Evolutionary conservation across 2,797 vertebrate species (phyloP), one percentile per base, ranked within the genome.

Genomic region (Argya squamiceps): DNA sequence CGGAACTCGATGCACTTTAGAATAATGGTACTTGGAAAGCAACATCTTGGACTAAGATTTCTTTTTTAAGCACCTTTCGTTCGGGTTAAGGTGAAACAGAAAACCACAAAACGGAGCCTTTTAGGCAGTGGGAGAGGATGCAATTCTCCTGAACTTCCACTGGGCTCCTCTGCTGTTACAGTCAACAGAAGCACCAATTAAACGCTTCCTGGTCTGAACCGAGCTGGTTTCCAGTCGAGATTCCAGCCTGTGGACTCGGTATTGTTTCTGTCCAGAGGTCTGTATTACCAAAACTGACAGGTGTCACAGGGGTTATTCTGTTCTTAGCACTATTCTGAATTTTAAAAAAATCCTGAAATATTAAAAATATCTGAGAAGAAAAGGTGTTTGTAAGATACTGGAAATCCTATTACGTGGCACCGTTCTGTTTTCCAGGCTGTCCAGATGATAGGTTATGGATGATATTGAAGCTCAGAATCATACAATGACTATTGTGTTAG

Each of bases 151-250:
- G 19, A 63, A 67, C 37, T 56, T 94, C 96, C 96, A 89, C 95
- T 90, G 93, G 93, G 93, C 88, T 97, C 84, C 95, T 97, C 96
- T 96, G 88, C 95, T 95, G 96, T 58, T 84, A 70, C 96, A 95
- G 93, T 23, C 83, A 97, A 80, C 19, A n/a, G 23, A 30, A 49
- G 37, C 21, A 64, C 49, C 65, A 59, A 60, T 79, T 41, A 74
- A 96, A 88, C 1, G 12, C 91, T 91, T 82, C 92, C 79, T 44
- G 43, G 6, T 53, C 47, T 68, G 83, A 78, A 76, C 37, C 0
- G 53, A 92, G 92, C 91, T 56, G 16, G 52, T 74, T 96, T 79
- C 60, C 71, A 70, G 70, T 79, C 19, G 62, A 65, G 56, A 87
- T 88, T 71, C 75, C 82, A 76, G 89, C 81, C 68, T 64, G 68